Evolutionary conservation across 2,113 vertebrate genomes (phyloP).

Genomic region (Callospermophilus lateralis): DNA sequence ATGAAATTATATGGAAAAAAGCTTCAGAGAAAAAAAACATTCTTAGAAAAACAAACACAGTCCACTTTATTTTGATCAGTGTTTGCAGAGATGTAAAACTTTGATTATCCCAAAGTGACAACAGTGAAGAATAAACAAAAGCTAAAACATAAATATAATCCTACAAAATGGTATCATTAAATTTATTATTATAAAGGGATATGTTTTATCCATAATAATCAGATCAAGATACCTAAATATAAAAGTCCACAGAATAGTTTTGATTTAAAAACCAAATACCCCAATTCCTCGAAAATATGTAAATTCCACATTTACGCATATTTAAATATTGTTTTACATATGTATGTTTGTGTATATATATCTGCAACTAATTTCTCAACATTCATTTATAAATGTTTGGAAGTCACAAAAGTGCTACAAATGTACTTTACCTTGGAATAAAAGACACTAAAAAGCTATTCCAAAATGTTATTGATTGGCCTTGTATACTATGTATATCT

Average conservation of each 20-base stretch:
- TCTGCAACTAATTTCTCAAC: constrained; percentile 41
- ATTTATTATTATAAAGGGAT: constrained; percentile 21
- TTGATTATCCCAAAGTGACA: not conserved
- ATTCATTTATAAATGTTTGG: constrained; percentile 43
- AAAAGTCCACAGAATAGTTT: not conserved
- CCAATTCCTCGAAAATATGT: not conserved
- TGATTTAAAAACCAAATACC: not conserved
- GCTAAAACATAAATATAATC: not conserved
- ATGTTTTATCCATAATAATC: constrained; percentile 1
- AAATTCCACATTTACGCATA: constrained; percentile 16
- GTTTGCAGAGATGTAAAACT: constrained; percentile 20
- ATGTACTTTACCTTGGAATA: constrained; percentile 2
- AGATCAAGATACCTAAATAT: constrained; percentile 27
- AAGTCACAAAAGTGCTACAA: not conserved
- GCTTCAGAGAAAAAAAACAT: not conserved
- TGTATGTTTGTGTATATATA: not conserved
- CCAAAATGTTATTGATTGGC: constrained; percentile 18
- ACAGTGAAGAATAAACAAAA: constrained; percentile 50
- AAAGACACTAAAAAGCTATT: constrained; percentile 34
- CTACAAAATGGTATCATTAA: constrained; percentile 45
- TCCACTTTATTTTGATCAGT: constrained; percentile 18
- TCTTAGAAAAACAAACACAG: not conserved
- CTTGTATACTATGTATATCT: not conserved
- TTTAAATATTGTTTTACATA: constrained; percentile 17
- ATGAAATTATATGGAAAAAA: constrained; percentile 15